Conservation (phyloP, 2,888 invertebrate species). For the Tenthredo distinguenda region DNA sequence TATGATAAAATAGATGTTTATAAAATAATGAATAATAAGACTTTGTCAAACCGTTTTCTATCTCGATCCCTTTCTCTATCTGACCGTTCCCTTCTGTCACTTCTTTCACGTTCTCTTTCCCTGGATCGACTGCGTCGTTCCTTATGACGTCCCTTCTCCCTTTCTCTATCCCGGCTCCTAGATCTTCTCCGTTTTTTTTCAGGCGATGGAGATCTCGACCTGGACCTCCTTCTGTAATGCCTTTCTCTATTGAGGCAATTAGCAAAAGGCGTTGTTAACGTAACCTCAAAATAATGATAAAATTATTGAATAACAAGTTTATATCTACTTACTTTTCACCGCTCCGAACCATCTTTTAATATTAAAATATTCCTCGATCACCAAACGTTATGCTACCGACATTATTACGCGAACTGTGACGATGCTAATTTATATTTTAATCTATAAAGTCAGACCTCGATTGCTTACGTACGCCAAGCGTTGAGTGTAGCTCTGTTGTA, state of each 20-base stretch:
- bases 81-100: constrained; percentile 73
- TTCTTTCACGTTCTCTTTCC: constrained; percentile 82
- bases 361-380: not conserved
- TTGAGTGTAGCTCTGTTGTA: not conserved
- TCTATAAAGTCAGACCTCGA: not conserved
- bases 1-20: constrained; percentile 46
- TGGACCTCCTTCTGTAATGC: constrained; percentile 81
- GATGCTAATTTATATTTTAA: not conserved
- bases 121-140: constrained; percentile 84
- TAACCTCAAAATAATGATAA: constrained; percentile 62
- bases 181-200: constrained; percentile 83
- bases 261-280: constrained; percentile 43
- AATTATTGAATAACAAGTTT: constrained; percentile 49
- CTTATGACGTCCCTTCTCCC: constrained; percentile 82
- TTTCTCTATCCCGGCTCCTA: constrained; percentile 81
- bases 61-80: constrained; percentile 79
- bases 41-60: constrained; percentile 78
- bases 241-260: constrained; percentile 68
- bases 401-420: not conserved
- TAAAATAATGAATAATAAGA: constrained; percentile 36
- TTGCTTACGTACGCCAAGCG: constrained; percentile 22
- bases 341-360: constrained; percentile 68
- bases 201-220: constrained; percentile 81
- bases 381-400: not conserved
- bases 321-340: constrained; percentile 71